Percentiles rank a stretch among this genome's conserved stretches.
phyloP scores from a whole-genome alignment of 1,140 invertebrate genomes.

The Agrypnia vestita region DNA sequence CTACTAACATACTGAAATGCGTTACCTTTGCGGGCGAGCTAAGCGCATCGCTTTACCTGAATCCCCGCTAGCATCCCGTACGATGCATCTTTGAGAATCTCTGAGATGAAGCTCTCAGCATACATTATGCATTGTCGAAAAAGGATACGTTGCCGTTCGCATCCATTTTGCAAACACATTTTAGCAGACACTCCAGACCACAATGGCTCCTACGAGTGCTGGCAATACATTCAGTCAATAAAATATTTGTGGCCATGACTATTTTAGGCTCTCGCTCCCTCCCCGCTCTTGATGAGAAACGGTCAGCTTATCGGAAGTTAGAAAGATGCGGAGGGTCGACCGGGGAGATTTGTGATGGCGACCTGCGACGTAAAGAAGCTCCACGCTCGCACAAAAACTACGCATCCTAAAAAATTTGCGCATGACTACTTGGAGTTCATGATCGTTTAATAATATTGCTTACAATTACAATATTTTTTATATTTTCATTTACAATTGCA shows the following conservation, averaged over 20 bases:
- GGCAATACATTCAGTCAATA: constrained; percentile 22
- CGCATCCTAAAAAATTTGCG: too few relatives aligned
- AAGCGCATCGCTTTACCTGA: neutral
- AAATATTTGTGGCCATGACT: constrained; percentile 26
- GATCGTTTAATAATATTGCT: too few relatives aligned
- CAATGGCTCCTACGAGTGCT: neutral
- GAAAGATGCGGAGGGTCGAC: neutral
- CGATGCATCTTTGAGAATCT: constrained; percentile 6
- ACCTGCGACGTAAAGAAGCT: too few relatives aligned
- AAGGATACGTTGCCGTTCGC: constrained; percentile 9
- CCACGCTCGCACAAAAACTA: too few relatives aligned
- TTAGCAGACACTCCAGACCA: neutral
- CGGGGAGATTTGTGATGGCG: too few relatives aligned
- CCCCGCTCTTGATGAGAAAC: neutral
- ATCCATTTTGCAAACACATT: neutral
- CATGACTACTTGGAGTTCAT: too few relatives aligned
- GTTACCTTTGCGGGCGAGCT: too few relatives aligned
- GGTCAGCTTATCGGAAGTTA: neutral
- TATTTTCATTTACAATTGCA: too few relatives aligned
- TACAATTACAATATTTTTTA: too few relatives aligned
- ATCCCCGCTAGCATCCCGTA: neutral
- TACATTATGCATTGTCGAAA: constrained; percentile 33
- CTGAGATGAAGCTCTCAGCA: neutral
- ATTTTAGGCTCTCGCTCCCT: neutral
- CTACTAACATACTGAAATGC: too few relatives aligned